phyloP scores from a whole-genome alignment of 2,113 vertebrate species.

The Promerops cafer region DNA sequence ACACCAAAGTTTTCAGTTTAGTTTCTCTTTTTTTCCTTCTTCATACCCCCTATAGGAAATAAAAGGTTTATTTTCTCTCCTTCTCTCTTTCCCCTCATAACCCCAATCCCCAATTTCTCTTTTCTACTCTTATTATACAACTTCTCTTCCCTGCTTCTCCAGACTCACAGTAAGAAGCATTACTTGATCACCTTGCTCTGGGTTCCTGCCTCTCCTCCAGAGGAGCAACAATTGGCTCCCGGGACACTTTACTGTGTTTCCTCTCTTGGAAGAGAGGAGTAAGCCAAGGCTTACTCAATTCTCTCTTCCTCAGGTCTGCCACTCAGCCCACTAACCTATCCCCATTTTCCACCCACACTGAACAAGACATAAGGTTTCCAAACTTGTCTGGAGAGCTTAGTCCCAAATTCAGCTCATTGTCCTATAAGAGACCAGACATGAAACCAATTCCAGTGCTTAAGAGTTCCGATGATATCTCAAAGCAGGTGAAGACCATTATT shows the following conservation, averaged over 20 bases:
- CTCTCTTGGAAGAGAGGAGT: neutral
- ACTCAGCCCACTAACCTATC: slow-evolving; percentile 18
- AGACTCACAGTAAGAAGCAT: neutral
- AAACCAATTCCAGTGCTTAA: slow-evolving; percentile 2
- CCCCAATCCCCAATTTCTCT: neutral
- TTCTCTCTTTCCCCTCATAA: neutral
- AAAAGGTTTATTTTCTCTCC: neutral
- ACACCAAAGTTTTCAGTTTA: neutral
- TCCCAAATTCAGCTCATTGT: neutral
- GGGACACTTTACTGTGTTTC: neutral
- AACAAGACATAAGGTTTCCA: neutral
- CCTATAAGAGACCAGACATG: neutral
- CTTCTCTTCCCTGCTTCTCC: neutral
- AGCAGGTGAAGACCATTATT: slow-evolving; percentile 52
- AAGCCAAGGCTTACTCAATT: slow-evolving; percentile 18
- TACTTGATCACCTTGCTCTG: neutral
- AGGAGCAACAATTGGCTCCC: neutral
- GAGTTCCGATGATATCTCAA: neutral
- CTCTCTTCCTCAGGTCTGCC: slow-evolving; percentile 20
- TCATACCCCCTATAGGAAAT: neutral
- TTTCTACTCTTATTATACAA: neutral
- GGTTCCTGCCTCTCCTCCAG: neutral
- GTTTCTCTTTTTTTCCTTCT: slow-evolving; percentile 16
- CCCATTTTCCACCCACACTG: slow-evolving; percentile 11
- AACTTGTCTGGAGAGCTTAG: slow-evolving; percentile 31